These are phyloP conservation scores for Phenganax marumi DNA, from an alignment of 92 coral and sea anemone species.

Conservation along the genomic window DNA sequence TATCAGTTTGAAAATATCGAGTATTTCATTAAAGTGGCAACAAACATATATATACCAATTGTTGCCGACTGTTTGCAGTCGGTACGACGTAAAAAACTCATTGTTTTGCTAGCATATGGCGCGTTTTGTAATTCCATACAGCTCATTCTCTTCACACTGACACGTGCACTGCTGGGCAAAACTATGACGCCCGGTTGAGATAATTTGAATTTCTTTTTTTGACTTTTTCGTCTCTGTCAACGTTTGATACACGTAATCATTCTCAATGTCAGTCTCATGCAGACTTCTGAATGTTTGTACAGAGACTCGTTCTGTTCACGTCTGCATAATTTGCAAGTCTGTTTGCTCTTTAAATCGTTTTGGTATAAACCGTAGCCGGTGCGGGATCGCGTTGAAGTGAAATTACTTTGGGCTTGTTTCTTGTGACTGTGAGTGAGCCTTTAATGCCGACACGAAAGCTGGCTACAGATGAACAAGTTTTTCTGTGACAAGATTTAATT, in stretches of 20 bases:
- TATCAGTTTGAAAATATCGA: constrained; percentile 27
- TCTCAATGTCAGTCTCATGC: not conserved
- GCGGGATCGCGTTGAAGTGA: not conserved
- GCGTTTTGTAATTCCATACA: constrained; percentile 5
- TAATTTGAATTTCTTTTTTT: not conserved
- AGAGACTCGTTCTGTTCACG: not conserved
- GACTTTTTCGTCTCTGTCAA: not conserved
- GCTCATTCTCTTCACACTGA: constrained; percentile 7
- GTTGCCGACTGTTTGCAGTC: constrained; percentile 24
- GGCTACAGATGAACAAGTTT: too few relatives aligned
- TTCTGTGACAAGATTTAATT: too few relatives aligned
- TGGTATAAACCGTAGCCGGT: not conserved
- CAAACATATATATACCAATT: constrained; percentile 24
- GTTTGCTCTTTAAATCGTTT: constrained; percentile 8
- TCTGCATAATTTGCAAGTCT: not conserved
- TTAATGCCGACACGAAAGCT: constrained; percentile 18
- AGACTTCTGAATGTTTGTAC: not conserved
- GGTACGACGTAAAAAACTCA: constrained; percentile 29
- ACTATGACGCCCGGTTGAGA: not conserved
- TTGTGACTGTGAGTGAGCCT: not conserved
- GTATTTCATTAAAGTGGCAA: not conserved
- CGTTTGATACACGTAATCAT: not conserved
- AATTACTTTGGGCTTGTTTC: constrained; percentile 21
- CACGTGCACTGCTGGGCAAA: constrained; percentile 10
- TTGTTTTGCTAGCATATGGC: constrained; percentile 30